These are phyloP conservation scores for Apotomis turbidana DNA, from an alignment of 2,888 invertebrate species.

Conservation along the genomic window DNA sequence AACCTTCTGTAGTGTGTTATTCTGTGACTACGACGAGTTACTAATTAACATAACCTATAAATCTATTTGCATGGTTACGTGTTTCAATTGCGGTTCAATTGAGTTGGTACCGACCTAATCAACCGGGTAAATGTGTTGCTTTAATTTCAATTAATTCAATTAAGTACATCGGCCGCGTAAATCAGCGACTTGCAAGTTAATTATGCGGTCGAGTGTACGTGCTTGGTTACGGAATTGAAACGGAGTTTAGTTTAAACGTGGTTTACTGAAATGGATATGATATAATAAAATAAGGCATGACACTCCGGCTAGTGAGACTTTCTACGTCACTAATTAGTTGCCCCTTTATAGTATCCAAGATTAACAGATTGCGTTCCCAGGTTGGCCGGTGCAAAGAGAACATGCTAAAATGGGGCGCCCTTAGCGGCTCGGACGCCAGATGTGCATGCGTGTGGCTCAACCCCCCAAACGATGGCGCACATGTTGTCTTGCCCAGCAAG, in stretches of 20 bases:
- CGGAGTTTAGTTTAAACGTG: neutral
- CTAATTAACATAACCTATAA: neutral
- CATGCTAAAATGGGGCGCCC: too few species aligned
- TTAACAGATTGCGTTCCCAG: too few species aligned
- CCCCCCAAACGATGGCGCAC: too few species aligned
- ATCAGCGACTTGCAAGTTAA: slow-evolving; percentile 23
- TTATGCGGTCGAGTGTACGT: slow-evolving; percentile 2
- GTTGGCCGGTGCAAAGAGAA: too few species aligned
- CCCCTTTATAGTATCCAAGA: too few species aligned
- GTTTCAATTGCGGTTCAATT: neutral
- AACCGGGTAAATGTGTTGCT: slow-evolving; percentile 19
- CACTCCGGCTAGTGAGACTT: too few species aligned
- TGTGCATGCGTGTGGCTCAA: too few species aligned
- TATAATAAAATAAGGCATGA: too few species aligned
- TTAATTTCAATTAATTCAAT: slow-evolving; percentile 35
- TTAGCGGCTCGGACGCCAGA: too few species aligned
- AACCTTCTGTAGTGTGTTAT: too few species aligned
- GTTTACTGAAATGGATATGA: neutral
- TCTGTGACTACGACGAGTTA: neutral
- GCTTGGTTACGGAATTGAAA: neutral
- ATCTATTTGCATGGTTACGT: neutral
- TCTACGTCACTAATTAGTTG: too few species aligned
- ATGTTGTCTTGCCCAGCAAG: too few species aligned
- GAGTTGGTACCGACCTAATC: slow-evolving; percentile 9
- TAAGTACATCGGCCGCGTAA: slow-evolving; percentile 2